Percentiles rank a stretch among this genome's conserved stretches.
phyloP scores from a whole-genome alignment of 1,140 invertebrate species.

The Zaprionus gabonicus region DNA sequence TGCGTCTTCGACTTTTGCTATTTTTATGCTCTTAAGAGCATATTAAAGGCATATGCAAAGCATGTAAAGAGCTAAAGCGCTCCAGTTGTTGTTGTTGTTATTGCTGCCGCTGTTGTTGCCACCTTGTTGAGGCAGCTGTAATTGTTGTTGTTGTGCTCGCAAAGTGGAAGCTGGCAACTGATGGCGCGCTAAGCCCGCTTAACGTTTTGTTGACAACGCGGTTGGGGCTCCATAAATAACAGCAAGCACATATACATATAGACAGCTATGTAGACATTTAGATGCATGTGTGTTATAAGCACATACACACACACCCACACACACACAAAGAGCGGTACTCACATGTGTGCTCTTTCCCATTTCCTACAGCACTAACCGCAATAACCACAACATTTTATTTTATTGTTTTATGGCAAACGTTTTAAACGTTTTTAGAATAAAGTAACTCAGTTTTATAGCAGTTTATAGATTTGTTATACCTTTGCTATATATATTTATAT shows the following conservation, averaged over 20 bases:
- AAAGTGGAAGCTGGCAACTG: conserved; percentile 26
- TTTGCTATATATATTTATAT: neutral
- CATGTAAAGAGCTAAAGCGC: conserved; percentile 38
- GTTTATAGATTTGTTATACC: neutral
- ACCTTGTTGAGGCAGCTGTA: conserved; percentile 19
- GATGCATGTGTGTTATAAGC: neutral
- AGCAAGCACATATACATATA: conserved; percentile 28
- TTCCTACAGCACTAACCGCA: neutral
- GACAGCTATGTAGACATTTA: conserved; percentile 37
- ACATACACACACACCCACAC: neutral
- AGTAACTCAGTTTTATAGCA: neutral
- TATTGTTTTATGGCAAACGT: neutral
- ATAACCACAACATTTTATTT: conserved; percentile 5
- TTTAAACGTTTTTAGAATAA: neutral
- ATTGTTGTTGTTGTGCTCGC: conserved; percentile 41
- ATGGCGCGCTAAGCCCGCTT: conserved; percentile 66
- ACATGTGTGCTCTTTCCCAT: neutral
- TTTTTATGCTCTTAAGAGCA: conserved; percentile 75
- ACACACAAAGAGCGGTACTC: neutral
- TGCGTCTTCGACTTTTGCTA: conserved; percentile 74
- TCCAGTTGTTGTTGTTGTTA: conserved; percentile 43
- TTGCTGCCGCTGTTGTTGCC: conserved; percentile 26
- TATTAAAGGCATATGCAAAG: conserved; percentile 80
- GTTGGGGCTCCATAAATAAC: conserved; percentile 34
- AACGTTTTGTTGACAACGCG: conserved; percentile 74